Base-by-base conservation (phyloP, 2,113 vertebrate genomes). In the Danionella cerebrum region DNA sequence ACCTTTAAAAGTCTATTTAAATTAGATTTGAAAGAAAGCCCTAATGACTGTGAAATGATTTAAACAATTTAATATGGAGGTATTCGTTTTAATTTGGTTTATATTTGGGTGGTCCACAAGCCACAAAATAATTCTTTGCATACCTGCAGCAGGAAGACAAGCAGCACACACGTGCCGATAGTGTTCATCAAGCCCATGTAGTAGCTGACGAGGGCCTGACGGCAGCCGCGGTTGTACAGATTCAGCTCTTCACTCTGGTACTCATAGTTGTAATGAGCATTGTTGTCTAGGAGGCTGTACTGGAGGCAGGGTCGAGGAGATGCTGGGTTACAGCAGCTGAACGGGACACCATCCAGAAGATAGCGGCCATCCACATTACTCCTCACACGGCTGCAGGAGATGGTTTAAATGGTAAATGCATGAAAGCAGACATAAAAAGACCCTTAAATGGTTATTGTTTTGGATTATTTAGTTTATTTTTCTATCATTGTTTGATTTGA, bases 311-410 rank as follows among this genome's bases (percentile, higher is more conserved):
- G 90, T 1, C 90, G 83, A 2, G 89, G 87, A 16, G 89, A 91
- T 47, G 67, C 59, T 0, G 90, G 90, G 80, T 91, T 91, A 54
- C 90, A 92, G 82, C 90, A 92, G 79, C 89, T 92, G 79, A 89
- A 92, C 3, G 90, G 90, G 39, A 91, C 88, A 0, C 86, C 88
- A 5, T 91, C 85, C 79, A 90, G 4, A 76, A 92, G 82, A 79
- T 80, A 92, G 18, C 87, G 87, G 2, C 89, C 83, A 4, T 91
- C 90, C 45, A 92, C 85, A 1, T 92, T 92, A 69, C 90, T 92
- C 63, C 86, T 86, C 50, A 92, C 80, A 6, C 87, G 89, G n/a
- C 90, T 91, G 75, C 16, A 67, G 24, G 51, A n/a, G n/a, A n/a
- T n/a, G n/a, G n/a, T n/a, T n/a, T n/a, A n/a, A n/a, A n/a, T n/a